phyloP scores from a whole-genome alignment of 2,113 vertebrate species.

The Pyrgilauda ruficollis region DNA sequence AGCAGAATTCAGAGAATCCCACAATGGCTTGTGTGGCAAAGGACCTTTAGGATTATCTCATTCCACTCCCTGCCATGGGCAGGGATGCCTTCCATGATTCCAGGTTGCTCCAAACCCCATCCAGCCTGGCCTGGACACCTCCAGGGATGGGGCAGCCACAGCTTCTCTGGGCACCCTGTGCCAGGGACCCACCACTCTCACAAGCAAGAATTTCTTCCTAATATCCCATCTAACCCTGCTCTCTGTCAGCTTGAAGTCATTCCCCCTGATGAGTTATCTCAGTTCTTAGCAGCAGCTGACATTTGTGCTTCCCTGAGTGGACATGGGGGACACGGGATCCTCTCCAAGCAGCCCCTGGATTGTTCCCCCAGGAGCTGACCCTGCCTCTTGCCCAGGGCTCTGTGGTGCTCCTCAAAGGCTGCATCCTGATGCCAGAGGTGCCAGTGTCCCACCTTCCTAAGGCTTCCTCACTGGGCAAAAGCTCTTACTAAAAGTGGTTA shows the following conservation, averaged over 20 bases:
- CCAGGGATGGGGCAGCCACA: not conserved
- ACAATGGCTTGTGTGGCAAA: not conserved
- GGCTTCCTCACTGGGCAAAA: not conserved
- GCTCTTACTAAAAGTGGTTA: not conserved
- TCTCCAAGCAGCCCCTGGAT: not conserved
- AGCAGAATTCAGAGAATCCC: not conserved
- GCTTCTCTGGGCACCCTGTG: not conserved
- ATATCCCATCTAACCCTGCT: not conserved
- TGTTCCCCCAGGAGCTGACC: fast-evolving
- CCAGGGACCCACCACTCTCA: not conserved
- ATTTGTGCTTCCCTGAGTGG: not conserved
- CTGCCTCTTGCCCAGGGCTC: not conserved
- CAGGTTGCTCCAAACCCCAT: not conserved
- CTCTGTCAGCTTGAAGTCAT: not conserved
- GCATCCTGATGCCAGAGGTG: not conserved
- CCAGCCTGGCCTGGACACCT: not conserved
- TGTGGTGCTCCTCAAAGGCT: fast-evolving
- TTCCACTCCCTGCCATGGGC: not conserved
- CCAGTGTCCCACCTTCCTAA: not conserved
- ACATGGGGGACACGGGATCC: fast-evolving
- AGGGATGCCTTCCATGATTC: not conserved
- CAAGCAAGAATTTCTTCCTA: not conserved
- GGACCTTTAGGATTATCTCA: not conserved
- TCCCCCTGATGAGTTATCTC: not conserved
- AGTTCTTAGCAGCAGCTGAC: not conserved